Evolutionary conservation across 2,888 invertebrate species (phyloP).

Genomic region (Tolmerus cingulatus): DNA sequence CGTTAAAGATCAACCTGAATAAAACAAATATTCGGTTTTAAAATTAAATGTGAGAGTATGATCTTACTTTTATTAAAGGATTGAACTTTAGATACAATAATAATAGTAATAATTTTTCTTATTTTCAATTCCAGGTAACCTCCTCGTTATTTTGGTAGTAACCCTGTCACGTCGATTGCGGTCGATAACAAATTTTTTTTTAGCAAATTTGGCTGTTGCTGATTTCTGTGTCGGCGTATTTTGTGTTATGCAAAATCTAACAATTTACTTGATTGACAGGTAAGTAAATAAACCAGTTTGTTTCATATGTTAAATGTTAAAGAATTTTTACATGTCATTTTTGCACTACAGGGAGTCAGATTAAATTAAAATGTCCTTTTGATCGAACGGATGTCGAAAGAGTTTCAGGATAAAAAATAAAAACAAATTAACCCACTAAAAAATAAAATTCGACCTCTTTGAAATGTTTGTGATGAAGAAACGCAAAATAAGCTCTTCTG

Average conservation of each 20-base stretch:
- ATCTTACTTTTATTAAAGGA: too few relatives aligned
- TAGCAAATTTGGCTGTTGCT: conserved; percentile 89
- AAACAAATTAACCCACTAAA: not conserved
- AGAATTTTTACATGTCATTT: not conserved
- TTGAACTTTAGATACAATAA: too few relatives aligned
- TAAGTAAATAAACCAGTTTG: conserved; percentile 60
- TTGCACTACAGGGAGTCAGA: not conserved
- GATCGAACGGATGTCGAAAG: not conserved
- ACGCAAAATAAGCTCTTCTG: not conserved
- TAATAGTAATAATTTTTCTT: conserved; percentile 25
- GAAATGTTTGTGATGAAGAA: not conserved
- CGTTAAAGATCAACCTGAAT: not conserved
- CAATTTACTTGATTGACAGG: conserved; percentile 80
- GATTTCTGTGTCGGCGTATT: conserved; percentile 93
- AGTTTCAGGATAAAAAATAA: not conserved
- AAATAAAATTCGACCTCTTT: not conserved
- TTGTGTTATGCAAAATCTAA: conserved; percentile 89
- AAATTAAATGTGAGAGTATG: too few relatives aligned
- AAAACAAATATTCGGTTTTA: too few relatives aligned
- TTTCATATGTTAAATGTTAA: not conserved
- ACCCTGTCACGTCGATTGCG: conserved; percentile 81
- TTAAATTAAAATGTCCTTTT: not conserved
- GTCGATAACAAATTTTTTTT: conserved; percentile 90
- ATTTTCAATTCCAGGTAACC: conserved; percentile 75
- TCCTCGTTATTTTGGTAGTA: conserved; percentile 87